phyloP scores from a whole-genome alignment of 2,888 invertebrate genomes.

The Pammene fasciana region DNA sequence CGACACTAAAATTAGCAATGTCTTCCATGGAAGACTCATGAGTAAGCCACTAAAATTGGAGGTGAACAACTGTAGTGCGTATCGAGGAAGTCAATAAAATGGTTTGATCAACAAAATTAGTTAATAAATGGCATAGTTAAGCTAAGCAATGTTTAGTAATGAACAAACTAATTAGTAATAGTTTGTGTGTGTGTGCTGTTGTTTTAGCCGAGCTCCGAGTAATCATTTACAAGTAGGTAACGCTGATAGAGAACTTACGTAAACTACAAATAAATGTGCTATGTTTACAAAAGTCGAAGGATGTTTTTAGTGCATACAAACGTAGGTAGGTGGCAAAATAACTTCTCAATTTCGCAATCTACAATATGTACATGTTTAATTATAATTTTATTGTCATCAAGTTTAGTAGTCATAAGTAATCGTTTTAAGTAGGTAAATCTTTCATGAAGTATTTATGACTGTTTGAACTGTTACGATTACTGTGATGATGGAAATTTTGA shows the following conservation, averaged over 20 bases:
- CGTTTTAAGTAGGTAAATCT: no score
- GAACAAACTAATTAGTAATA: background rate
- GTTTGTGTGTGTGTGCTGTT: background rate
- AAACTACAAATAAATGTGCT: background rate
- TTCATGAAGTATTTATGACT: no score
- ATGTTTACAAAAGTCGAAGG: conserved; percentile 9
- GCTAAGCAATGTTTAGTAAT: background rate
- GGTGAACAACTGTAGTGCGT: conserved; percentile 21
- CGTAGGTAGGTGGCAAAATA: conserved; percentile 6
- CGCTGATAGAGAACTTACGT: conserved; percentile 14
- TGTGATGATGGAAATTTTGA: no score
- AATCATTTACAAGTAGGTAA: conserved; percentile 6
- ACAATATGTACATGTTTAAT: no score
- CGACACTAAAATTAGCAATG: conserved; percentile 12
- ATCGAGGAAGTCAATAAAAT: conserved; percentile 21
- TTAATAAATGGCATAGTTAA: conserved; percentile 7
- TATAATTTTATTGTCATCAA: background rate
- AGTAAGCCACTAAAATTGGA: conserved; percentile 19
- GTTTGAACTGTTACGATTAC: no score
- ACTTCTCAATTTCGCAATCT: conserved; percentile 5
- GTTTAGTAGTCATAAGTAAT: no score
- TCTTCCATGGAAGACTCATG: no score
- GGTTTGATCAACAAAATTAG: conserved; percentile 20
- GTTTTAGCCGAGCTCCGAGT: background rate
- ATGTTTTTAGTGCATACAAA: conserved; percentile 3